Percentiles rank a stretch among this genome's conserved stretches.
Evolutionary conservation across 2,113 vertebrate genomes (phyloP).

Genomic region (Microcebus murinus): DNA sequence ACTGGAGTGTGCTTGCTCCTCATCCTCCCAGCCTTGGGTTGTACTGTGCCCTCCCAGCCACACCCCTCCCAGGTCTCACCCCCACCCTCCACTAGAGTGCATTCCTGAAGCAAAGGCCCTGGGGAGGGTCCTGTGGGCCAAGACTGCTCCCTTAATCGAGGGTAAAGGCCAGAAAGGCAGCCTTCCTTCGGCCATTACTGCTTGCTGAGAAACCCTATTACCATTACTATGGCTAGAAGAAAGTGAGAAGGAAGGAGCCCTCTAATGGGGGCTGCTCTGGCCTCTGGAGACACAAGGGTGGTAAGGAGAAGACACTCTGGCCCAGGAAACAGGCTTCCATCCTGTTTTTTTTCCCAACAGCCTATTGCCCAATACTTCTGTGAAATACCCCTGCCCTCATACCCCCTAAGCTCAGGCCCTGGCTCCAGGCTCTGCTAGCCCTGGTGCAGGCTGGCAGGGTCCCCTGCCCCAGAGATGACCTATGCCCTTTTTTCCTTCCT

Average conservation of each 20-base stretch:
- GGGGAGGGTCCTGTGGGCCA: conserved; percentile 46
- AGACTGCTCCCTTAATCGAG: conserved; percentile 55
- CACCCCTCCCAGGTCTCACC: background rate
- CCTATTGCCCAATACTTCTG: background rate
- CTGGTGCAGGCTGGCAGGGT: background rate
- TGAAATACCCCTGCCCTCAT: background rate
- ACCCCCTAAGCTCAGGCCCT: background rate
- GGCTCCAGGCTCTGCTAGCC: background rate
- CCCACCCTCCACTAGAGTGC: background rate
- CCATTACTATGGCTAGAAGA: conserved; percentile 34
- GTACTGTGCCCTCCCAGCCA: background rate
- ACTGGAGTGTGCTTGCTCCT: background rate
- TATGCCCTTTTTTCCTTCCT: background rate
- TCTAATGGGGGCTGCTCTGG: conserved; percentile 54
- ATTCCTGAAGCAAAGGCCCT: conserved; percentile 29
- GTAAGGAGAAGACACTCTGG: background rate
- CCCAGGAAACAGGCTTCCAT: background rate
- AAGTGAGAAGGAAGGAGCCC: conserved; percentile 41
- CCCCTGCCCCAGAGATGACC: background rate
- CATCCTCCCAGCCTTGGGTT: background rate
- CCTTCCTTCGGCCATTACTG: conserved; percentile 55
- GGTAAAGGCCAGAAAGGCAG: conserved; percentile 56
- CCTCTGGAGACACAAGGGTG: conserved; percentile 33
- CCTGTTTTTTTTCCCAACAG: conserved; percentile 18
- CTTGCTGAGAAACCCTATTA: conserved; percentile 63